phyloP scores from a whole-genome alignment of 2,113 vertebrate species.

The Alectura lathami region DNA sequence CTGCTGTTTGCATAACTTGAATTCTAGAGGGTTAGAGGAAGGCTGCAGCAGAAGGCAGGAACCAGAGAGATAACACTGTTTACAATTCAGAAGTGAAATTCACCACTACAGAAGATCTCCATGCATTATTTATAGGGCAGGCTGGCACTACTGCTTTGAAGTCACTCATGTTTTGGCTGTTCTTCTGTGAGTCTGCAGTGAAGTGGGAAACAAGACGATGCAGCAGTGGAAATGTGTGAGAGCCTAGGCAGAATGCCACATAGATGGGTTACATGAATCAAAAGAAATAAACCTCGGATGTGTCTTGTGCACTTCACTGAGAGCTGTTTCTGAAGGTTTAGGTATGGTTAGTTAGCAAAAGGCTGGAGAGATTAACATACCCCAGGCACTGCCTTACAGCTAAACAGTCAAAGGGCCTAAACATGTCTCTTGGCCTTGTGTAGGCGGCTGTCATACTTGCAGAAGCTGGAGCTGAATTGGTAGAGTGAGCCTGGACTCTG shows the following conservation, averaged over 20 bases:
- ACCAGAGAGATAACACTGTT: neutral
- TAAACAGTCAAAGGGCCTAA: neutral
- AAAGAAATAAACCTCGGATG: neutral
- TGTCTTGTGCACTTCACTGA: neutral
- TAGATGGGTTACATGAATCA: neutral
- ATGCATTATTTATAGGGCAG: slow-evolving; percentile 55
- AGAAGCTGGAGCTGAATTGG: neutral
- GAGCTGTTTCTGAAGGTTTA: neutral
- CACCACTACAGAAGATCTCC: neutral
- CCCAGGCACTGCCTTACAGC: neutral
- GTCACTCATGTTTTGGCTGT: slow-evolving; percentile 6
- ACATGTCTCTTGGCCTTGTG: neutral
- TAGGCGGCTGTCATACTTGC: neutral
- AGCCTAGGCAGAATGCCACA: neutral
- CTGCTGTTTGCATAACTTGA: neutral
- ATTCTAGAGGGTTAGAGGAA: neutral
- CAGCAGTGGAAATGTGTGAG: neutral
- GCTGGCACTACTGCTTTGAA: slow-evolving; percentile 18
- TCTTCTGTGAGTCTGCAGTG: neutral
- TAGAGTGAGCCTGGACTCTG: neutral
- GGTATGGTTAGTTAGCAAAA: neutral
- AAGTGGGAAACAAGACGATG: slow-evolving; percentile 26
- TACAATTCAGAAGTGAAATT: slow-evolving; percentile 15
- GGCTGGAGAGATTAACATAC: neutral
- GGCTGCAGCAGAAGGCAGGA: slow-evolving; percentile 18